Evolutionary conservation across 1,140 invertebrate species (phyloP).

Genomic region (Paraescarpia echinospica): DNA sequence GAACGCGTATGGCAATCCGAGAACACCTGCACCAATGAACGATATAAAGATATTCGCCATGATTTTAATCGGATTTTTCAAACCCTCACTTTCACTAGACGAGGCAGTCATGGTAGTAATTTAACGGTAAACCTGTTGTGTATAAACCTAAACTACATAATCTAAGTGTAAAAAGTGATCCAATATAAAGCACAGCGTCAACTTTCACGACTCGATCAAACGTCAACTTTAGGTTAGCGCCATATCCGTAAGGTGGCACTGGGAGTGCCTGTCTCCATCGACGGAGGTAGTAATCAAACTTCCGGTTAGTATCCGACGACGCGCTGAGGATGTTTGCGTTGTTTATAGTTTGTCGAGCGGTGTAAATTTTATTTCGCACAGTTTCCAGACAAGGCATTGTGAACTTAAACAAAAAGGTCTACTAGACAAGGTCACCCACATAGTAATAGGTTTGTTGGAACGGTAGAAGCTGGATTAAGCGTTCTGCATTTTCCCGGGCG

Average conservation of each 20-base stretch:
- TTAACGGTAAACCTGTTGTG: not conserved
- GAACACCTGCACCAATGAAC: slow-evolving; percentile 59
- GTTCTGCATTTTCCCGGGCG: not conserved
- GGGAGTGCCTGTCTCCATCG: not conserved
- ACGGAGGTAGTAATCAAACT: not conserved
- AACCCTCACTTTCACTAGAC: slow-evolving; percentile 29
- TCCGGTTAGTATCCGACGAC: not conserved
- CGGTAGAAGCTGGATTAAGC: not conserved
- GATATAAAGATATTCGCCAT: slow-evolving; percentile 61
- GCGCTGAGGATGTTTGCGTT: not conserved
- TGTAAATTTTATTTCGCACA: not conserved
- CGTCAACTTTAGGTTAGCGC: too few species aligned
- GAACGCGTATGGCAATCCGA: slow-evolving; percentile 60
- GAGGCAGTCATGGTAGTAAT: not conserved
- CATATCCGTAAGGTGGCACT: too few species aligned
- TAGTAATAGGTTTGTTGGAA: not conserved
- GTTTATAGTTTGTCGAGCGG: not conserved
- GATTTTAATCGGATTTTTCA: slow-evolving; percentile 54
- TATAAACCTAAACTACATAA: not conserved
- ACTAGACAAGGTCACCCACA: not conserved
- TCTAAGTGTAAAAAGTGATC: not conserved
- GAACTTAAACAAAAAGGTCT: not conserved
- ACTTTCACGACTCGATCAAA: not conserved
- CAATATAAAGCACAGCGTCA: not conserved
- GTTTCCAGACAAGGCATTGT: not conserved